phyloP scores from a whole-genome alignment of 2,888 invertebrate species.

The Therioaphis trifolii region DNA sequence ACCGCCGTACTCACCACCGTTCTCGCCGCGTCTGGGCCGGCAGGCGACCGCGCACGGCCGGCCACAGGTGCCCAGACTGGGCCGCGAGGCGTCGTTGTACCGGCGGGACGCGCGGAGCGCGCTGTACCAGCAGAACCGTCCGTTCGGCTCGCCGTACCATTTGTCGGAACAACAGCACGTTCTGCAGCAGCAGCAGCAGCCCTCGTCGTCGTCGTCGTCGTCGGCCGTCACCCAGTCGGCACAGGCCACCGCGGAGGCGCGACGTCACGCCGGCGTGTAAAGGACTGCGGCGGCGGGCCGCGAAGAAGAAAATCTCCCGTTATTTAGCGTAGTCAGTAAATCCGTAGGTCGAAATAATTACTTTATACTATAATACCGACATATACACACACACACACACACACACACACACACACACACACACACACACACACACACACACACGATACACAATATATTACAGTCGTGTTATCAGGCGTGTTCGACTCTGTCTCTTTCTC shows the following conservation, averaged over 20 bases:
- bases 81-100: slow-evolving; percentile 33
- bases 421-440: too few relatives aligned
- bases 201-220: not conserved
- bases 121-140: slow-evolving; percentile 9
- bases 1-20: slow-evolving; percentile 65
- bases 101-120: slow-evolving; percentile 47
- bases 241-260: not conserved
- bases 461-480: too few relatives aligned
- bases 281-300: not conserved
- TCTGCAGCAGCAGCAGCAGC: not conserved
- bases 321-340: slow-evolving; percentile 49
- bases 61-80: slow-evolving; percentile 41
- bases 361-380: too few relatives aligned
- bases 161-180: not conserved
- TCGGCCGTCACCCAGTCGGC: not conserved
- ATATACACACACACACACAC: too few relatives aligned
- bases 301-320: not conserved
- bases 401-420: too few relatives aligned
- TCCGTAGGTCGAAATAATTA: slow-evolving; percentile 19
- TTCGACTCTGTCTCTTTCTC: too few relatives aligned
- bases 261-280: not conserved
- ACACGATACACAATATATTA: too few relatives aligned
- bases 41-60: slow-evolving; percentile 22
- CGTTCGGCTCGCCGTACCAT: not conserved
- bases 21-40: slow-evolving; percentile 67